phyloP scores from a whole-genome alignment of 2,797 vertebrate genomes.

The Megaceryle alcyon region DNA sequence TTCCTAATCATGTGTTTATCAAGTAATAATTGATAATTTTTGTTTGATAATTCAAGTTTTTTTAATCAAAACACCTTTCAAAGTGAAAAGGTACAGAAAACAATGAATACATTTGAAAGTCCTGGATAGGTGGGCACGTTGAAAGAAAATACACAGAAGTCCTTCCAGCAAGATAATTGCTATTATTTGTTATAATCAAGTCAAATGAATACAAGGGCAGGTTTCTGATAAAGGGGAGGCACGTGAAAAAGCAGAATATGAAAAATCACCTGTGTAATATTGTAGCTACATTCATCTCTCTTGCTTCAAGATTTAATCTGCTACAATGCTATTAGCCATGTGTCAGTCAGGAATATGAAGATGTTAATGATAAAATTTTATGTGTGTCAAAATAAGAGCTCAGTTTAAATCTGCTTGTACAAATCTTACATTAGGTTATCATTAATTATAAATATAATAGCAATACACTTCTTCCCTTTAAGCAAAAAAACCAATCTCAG shows the following conservation, averaged over 20 bases:
- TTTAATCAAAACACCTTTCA: background rate
- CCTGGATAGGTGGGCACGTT: background rate
- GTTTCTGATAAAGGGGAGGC: slow-evolving; percentile 32
- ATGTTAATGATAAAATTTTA: slow-evolving; percentile 62
- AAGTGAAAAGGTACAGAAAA: background rate
- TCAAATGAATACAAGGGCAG: slow-evolving; percentile 14
- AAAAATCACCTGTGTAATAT: slow-evolving; percentile 37
- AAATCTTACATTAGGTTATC: slow-evolving; percentile 55
- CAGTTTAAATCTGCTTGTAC: slow-evolving; percentile 58
- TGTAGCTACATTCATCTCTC: slow-evolving; percentile 41
- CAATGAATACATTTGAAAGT: background rate
- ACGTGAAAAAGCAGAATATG: slow-evolving; percentile 44
- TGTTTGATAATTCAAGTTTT: background rate
- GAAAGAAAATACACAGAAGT: background rate
- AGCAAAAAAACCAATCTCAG: slow-evolving; percentile 40
- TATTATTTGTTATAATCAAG: slow-evolving; percentile 45
- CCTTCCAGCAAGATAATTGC: slow-evolving; percentile 17
- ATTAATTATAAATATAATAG: slow-evolving; percentile 66
- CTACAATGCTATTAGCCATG: slow-evolving; percentile 48
- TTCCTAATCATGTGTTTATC: background rate
- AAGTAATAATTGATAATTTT: background rate
- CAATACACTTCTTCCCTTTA: slow-evolving; percentile 39
- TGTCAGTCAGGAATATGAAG: slow-evolving; percentile 60
- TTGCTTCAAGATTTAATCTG: slow-evolving; percentile 56
- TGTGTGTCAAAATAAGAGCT: slow-evolving; percentile 57